These are phyloP conservation scores for Oikopleura albicans DNA, from an alignment of 23 tunicate genomes.

Conservation along the genomic window DNA sequence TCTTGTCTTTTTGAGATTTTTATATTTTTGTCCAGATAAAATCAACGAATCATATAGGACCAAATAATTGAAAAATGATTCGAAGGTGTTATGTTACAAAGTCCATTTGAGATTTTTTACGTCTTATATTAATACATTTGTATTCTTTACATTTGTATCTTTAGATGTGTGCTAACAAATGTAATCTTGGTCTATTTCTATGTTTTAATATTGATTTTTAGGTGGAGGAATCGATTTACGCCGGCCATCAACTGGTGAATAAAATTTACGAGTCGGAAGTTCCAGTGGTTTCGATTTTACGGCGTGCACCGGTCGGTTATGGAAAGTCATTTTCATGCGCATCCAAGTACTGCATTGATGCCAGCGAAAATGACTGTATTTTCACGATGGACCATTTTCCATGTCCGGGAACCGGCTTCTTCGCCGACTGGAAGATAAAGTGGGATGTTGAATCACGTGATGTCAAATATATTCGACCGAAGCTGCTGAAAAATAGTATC, in stretches of 20 bases:
- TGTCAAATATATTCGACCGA: neutral
- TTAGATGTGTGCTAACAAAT: too few relatives aligned
- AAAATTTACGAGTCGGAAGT: neutral
- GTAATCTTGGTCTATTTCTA: too few relatives aligned
- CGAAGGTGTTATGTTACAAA: too few relatives aligned
- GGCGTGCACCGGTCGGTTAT: neutral
- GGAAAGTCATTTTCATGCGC: neutral
- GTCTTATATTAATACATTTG: too few relatives aligned
- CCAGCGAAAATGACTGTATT: neutral
- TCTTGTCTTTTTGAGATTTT: too few relatives aligned
- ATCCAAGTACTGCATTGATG: neutral
- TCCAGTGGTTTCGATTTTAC: neutral
- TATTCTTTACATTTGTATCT: too few relatives aligned
- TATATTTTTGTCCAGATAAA: too few relatives aligned
- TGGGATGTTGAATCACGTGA: neutral
- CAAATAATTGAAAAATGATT: too few relatives aligned
- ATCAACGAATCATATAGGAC: too few relatives aligned
- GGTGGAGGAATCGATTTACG: neutral
- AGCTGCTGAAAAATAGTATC: neutral
- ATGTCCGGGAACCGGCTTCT: neutral
- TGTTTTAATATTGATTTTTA: too few relatives aligned
- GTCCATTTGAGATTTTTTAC: too few relatives aligned
- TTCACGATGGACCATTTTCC: neutral
- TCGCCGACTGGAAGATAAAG: neutral
- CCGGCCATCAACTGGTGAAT: neutral